Evolutionary conservation across 2,797 vertebrate genomes (phyloP), one percentile per base, ranked within the genome.

Genomic region (Notolabrus celidotus): DNA sequence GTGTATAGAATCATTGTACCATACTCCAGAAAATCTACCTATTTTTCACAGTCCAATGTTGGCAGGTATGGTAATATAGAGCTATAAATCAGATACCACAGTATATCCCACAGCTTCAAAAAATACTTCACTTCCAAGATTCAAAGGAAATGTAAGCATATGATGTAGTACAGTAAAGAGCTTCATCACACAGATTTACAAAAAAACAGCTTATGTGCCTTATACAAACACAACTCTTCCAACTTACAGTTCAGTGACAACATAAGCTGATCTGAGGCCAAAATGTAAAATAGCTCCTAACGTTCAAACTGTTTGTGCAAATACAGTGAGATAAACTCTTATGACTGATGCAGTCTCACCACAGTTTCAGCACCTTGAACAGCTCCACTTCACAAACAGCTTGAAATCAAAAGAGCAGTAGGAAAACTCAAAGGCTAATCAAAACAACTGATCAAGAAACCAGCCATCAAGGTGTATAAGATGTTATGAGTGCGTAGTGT

Each of bases 311-410:
- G 10, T 4, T 14, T 31, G 7, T 23, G 10, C 16, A 43, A 43
- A 50, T 17, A 39, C 46, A 57, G 42, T 25, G 15, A 55, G 27
- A 52, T 23, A 17, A 27, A 53, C 38, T 11, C 10, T n/a, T n/a
- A n/a, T 25, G 19, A 12, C 5, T 25, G 17, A 4, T 34, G n/a
- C 10, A n/a, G n/a, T n/a, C n/a, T 53, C 45, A 22, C 4, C 9
- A 33, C 41, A 17, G 52, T 45, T 51, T 57, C 47, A 53, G 54
- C 41, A 47, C 49, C 55, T 1, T 51, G 22, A 56, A 63, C 58
- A 74, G 52, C 41, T 1, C 2, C 31, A 19, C 51, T 43, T 3
- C 10, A 15, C 7, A 10, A 11, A 43, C 0, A 10, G 7, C 23
- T 19, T 19, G 9, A 12, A 51, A 15, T 11, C 11, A 7, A 19